Conservation (phyloP, 2,888 invertebrate species). For the Anorthoa munda region DNA sequence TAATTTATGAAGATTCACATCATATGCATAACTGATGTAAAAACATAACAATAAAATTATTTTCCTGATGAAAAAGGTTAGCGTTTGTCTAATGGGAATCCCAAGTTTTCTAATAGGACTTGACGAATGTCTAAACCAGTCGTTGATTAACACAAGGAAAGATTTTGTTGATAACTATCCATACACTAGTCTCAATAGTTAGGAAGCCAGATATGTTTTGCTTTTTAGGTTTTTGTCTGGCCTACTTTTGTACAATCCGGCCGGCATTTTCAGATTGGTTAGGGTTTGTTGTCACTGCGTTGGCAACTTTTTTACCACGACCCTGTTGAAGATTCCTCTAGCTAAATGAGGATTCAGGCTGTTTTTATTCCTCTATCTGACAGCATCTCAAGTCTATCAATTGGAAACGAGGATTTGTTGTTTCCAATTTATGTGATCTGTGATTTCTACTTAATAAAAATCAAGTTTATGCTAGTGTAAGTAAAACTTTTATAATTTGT, state of each 20-base stretch:
- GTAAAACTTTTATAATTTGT: no score
- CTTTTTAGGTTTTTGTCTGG: neutral
- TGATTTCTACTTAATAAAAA: neutral
- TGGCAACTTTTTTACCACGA: neutral
- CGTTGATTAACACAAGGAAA: neutral
- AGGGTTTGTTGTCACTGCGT: neutral
- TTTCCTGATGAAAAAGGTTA: neutral
- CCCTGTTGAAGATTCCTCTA: no score
- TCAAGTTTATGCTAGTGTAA: neutral
- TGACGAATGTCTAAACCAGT: neutral
- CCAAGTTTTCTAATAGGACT: neutral
- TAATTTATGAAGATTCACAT: neutral
- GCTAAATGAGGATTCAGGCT: neutral
- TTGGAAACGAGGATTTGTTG: neutral
- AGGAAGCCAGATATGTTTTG: neutral
- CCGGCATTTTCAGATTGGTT: neutral
- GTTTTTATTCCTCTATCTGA: neutral
- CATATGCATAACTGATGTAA: neutral
- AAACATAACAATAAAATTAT: neutral
- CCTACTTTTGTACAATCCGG: neutral
- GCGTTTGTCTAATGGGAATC: neutral
- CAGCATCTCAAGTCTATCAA: neutral
- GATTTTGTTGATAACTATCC: neutral
- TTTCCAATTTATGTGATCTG: neutral
- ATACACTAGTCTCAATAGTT: neutral